A percentile compares a stretch with the other conserved stretches of the same genome.
These are phyloP conservation scores for Lampropteryx suffumata DNA, from an alignment of 2,888 invertebrate species.

Conservation along the genomic window DNA sequence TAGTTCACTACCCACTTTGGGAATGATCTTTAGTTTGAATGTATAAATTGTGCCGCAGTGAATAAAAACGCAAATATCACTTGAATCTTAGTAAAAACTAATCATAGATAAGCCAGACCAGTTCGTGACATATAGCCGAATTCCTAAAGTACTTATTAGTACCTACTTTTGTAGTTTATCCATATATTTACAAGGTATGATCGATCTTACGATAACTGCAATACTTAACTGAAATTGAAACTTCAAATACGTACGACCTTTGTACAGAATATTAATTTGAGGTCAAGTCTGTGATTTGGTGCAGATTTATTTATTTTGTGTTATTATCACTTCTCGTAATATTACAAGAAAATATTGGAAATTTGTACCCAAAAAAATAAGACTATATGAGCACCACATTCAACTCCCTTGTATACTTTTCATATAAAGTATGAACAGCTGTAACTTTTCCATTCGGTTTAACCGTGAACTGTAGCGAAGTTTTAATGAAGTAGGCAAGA, in stretches of 20 bases:
- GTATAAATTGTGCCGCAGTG: neutral
- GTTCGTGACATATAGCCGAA: constrained; percentile 36
- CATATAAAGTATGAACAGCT: neutral
- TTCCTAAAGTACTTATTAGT: constrained; percentile 16
- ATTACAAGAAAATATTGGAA: too few species aligned
- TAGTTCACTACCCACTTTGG: too few species aligned
- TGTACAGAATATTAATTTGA: constrained; percentile 44
- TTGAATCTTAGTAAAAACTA: constrained; percentile 25
- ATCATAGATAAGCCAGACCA: constrained; percentile 21
- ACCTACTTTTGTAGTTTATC: neutral
- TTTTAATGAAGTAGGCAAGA: constrained; percentile 1
- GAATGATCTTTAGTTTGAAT: too few species aligned
- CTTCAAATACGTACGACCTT: constrained; percentile 55
- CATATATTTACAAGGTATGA: neutral
- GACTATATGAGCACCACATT: too few species aligned
- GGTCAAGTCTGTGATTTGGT: constrained; percentile 48
- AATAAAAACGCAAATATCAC: constrained; percentile 17
- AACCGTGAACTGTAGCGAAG: constrained; percentile 7
- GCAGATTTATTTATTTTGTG: constrained; percentile 11
- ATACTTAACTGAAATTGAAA: constrained; percentile 47
- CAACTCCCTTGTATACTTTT: neutral
- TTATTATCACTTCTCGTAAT: too few species aligned
- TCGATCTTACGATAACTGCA: constrained; percentile 38
- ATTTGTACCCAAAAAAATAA: too few species aligned
- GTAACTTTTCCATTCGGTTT: constrained; percentile 2